phyloP scores from a whole-genome alignment of 2,888 invertebrate genomes.

The Mythimna impura region DNA sequence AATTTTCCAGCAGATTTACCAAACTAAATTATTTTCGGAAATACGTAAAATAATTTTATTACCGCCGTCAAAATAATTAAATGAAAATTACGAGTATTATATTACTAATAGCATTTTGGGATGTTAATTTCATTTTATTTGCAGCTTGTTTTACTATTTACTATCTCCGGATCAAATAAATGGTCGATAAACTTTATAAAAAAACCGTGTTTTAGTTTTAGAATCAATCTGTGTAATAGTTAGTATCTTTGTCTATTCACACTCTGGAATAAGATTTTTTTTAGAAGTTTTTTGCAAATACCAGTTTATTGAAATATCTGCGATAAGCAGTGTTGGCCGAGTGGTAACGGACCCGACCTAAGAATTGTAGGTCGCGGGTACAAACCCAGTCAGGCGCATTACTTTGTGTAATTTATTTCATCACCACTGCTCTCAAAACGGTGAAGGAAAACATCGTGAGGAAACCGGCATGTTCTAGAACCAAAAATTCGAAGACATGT shows the following conservation, averaged over 20 bases:
- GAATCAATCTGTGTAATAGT: neutral
- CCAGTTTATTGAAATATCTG: neutral
- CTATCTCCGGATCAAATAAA: neutral
- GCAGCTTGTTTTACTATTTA: neutral
- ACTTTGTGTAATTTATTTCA: too few species aligned
- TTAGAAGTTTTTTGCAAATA: neutral
- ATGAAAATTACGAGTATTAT: neutral
- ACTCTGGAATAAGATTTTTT: neutral
- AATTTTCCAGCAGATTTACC: neutral
- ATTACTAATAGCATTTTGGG: neutral
- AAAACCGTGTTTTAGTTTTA: neutral
- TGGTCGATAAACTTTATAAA: neutral
- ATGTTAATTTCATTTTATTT: constrained; percentile 2
- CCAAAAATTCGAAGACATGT: too few species aligned
- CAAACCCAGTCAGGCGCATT: too few species aligned
- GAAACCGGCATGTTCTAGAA: too few species aligned
- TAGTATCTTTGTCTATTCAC: neutral
- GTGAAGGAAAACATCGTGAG: too few species aligned
- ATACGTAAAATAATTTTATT: constrained; percentile 21
- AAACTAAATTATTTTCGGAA: neutral
- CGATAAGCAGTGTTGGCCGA: too few species aligned
- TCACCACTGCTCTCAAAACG: too few species aligned
- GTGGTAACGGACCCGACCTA: too few species aligned
- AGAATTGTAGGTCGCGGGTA: too few species aligned
- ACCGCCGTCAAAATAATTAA: neutral